These are phyloP conservation scores for Cheilosia grossa DNA, from an alignment of 2,888 invertebrate species.

Conservation along the genomic window DNA sequence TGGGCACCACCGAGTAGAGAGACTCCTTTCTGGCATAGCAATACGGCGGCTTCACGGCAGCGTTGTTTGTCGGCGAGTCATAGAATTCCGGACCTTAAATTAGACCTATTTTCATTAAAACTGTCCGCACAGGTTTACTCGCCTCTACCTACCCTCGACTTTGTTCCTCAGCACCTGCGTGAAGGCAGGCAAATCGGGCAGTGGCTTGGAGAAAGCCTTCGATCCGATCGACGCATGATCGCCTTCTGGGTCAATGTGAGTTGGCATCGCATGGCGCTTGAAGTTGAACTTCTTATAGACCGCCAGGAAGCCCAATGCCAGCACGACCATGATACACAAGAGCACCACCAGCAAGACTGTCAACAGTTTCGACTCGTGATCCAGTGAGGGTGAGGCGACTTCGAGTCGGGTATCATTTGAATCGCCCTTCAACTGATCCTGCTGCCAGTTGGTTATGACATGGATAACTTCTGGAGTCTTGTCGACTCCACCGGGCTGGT, in stretches of 20 bases:
- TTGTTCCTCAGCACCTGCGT: conserved; percentile 79
- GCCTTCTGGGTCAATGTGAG: conserved; percentile 4
- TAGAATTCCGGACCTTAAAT: conserved; percentile 80
- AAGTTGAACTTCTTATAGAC: conserved; percentile 77
- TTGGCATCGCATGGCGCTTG: conserved; percentile 23
- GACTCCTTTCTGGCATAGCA: conserved; percentile 82
- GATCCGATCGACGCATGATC: conserved; percentile 51
- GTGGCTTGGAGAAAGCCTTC: conserved; percentile 77
- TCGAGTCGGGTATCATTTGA: conserved; percentile 59
- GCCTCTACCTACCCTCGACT: conserved; percentile 82
- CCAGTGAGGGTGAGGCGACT: conserved; percentile 58
- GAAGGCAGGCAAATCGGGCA: conserved; percentile 80
- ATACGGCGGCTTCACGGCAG: conserved; percentile 79
- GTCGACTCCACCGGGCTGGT: conserved; percentile 78
- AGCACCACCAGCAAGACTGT: conserved; percentile 80
- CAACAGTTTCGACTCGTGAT: conserved; percentile 79
- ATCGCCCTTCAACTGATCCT: conserved; percentile 66
- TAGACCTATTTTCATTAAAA: not conserved
- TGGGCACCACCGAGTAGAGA: conserved; percentile 81
- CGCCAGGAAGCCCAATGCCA: conserved; percentile 80
- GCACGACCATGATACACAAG: conserved; percentile 79
- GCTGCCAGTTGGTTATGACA: conserved; percentile 80
- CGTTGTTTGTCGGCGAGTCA: conserved; percentile 82
- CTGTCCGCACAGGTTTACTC: not conserved
- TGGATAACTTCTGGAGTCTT: conserved; percentile 82